Conservation (phyloP, 2,797 vertebrate genomes). For the Botia almorhae region DNA sequence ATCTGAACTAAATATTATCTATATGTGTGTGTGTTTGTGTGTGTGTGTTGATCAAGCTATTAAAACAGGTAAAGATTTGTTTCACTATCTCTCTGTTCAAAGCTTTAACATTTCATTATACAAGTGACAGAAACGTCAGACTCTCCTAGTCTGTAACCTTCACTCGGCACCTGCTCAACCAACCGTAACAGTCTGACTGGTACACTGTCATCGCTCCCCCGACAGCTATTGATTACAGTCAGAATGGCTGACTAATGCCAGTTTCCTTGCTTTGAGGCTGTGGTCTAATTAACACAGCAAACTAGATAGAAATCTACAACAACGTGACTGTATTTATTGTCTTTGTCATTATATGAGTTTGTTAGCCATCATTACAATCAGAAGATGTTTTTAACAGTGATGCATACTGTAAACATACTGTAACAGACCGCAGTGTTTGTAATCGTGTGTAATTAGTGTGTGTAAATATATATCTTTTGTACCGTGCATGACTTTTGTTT, state of each 20-base stretch:
- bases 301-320: background rate
- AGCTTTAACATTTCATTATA: no score
- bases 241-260: constrained; percentile 35
- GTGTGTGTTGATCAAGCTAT: no score
- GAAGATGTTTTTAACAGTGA: background rate
- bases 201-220: constrained; percentile 33
- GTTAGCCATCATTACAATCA: background rate
- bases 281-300: background rate
- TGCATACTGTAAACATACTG: background rate
- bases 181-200: constrained; percentile 33
- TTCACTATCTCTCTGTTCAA: background rate
- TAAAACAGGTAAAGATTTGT: background rate
- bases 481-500: background rate
- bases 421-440: constrained; percentile 2
- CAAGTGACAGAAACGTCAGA: background rate
- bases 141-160: constrained; percentile 4
- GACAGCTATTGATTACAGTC: constrained; percentile 52
- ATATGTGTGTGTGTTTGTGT: no score
- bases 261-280: constrained; percentile 11
- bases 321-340: background rate
- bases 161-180: constrained; percentile 38
- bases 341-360: background rate
- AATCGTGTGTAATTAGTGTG: background rate
- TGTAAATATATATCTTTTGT: background rate
- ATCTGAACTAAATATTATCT: no score